phyloP scores from a whole-genome alignment of 2,797 vertebrate species.

The Zenarchopterus dispar region DNA sequence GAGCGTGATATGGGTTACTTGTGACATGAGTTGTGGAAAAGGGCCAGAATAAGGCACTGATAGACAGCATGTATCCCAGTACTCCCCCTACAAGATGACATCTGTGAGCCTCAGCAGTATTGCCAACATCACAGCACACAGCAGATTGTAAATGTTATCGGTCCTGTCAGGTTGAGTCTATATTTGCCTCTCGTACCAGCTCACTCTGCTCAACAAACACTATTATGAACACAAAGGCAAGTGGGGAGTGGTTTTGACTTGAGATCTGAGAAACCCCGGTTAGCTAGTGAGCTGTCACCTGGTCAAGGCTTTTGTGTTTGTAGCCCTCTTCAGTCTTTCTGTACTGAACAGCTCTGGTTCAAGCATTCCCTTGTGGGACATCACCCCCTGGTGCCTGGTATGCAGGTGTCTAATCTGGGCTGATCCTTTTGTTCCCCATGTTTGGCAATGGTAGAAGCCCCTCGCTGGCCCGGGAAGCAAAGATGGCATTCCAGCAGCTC shows the following conservation, averaged over 20 bases:
- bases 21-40: slow-evolving; percentile 51
- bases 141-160: slow-evolving; percentile 80
- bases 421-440: slow-evolving; percentile 82
- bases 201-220: slow-evolving; percentile 49
- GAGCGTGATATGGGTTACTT: slow-evolving; percentile 17
- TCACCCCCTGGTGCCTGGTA: slow-evolving; percentile 82
- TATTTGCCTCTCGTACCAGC: slow-evolving; percentile 71
- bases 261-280: slow-evolving; percentile 53
- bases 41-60: slow-evolving; percentile 43
- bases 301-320: slow-evolving; percentile 38
- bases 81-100: slow-evolving; percentile 70
- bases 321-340: slow-evolving; percentile 15
- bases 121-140: slow-evolving; percentile 75
- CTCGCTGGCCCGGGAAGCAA: slow-evolving; percentile 71
- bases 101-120: slow-evolving; percentile 64
- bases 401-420: slow-evolving; percentile 81
- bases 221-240: slow-evolving; percentile 46
- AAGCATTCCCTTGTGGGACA: slow-evolving; percentile 62
- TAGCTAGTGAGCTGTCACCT: slow-evolving; percentile 44
- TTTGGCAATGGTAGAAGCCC: slow-evolving; percentile 76
- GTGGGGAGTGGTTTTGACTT: slow-evolving; percentile 37
- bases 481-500: slow-evolving; percentile 81
- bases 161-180: slow-evolving; percentile 73
- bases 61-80: slow-evolving; percentile 46
- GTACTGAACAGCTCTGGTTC: slow-evolving; percentile 36